These are phyloP conservation scores for Melipona bicolor DNA, from an alignment of 2,888 invertebrate genomes.

Conservation along the genomic window DNA sequence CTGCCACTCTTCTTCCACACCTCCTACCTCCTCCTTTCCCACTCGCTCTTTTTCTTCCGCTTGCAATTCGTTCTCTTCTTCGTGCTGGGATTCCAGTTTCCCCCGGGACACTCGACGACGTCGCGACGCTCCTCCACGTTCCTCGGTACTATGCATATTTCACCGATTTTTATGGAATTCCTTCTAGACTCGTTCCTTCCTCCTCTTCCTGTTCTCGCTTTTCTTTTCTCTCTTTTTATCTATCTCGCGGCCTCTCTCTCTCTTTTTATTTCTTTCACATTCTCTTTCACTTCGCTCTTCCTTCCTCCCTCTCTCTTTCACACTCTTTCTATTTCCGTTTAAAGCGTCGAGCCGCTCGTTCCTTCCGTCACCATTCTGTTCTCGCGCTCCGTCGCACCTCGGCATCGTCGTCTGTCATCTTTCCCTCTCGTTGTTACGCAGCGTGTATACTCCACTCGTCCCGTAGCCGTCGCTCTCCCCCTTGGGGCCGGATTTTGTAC, in stretches of 20 bases:
- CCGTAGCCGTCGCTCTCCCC: conserved; percentile 44
- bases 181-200: conserved; percentile 67
- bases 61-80: conserved; percentile 54
- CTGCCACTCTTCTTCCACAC: conserved; percentile 43
- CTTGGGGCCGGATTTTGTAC: conserved; percentile 53
- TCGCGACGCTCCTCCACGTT: conserved; percentile 73
- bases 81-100: conserved; percentile 75
- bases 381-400: conserved; percentile 4
- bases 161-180: conserved; percentile 81
- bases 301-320: background rate
- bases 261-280: too few relatives aligned
- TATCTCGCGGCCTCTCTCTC: background rate
- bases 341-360: background rate
- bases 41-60: conserved; percentile 23
- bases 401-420: conserved; percentile 33
- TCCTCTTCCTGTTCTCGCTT: background rate
- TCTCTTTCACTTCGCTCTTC: background rate
- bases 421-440: conserved; percentile 39
- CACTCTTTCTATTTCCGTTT: background rate
- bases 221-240: background rate
- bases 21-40: background rate
- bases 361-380: background rate
- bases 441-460: conserved; percentile 43
- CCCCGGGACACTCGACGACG: conserved; percentile 72
- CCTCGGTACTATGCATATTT: conserved; percentile 79